Evolutionary conservation across 2,888 invertebrate genomes (phyloP).

Genomic region (Yponomeuta evonymella): DNA sequence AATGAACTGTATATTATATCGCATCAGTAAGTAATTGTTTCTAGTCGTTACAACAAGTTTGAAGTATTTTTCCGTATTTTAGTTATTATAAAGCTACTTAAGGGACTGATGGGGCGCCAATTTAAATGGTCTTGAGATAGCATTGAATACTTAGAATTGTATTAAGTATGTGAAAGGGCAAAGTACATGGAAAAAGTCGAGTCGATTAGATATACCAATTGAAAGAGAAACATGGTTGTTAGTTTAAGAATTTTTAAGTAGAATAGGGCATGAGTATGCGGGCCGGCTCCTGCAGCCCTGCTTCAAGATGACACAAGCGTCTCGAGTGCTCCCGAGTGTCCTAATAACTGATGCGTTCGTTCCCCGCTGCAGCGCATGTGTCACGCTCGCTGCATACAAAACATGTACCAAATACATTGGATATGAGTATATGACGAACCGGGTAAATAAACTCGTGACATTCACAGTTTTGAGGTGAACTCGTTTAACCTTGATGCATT

Average conservation of each 20-base stretch:
- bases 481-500: constrained; percentile 28
- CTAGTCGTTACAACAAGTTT: constrained; percentile 13
- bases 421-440: constrained; percentile 18
- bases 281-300: constrained; percentile 20
- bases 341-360: constrained; percentile 21
- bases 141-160: no score
- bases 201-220: constrained; percentile 2
- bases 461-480: constrained; percentile 21
- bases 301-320: constrained; percentile 17
- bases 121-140: no score
- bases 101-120: no score
- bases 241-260: constrained; percentile 12
- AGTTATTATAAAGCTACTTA: no score
- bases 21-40: not conserved
- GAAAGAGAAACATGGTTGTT: constrained; percentile 5
- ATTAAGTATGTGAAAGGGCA: no score
- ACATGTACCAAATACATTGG: constrained; percentile 6
- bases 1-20: no score
- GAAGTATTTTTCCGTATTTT: constrained; percentile 19
- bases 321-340: constrained; percentile 26
- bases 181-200: constrained; percentile 17
- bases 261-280: constrained; percentile 23
- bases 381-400: constrained; percentile 24
- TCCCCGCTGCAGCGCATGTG: constrained; percentile 20
- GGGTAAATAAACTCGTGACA: constrained; percentile 24